Evolutionary conservation across 1,140 invertebrate genomes (phyloP).

Genomic region (Onthophagus taurus): DNA sequence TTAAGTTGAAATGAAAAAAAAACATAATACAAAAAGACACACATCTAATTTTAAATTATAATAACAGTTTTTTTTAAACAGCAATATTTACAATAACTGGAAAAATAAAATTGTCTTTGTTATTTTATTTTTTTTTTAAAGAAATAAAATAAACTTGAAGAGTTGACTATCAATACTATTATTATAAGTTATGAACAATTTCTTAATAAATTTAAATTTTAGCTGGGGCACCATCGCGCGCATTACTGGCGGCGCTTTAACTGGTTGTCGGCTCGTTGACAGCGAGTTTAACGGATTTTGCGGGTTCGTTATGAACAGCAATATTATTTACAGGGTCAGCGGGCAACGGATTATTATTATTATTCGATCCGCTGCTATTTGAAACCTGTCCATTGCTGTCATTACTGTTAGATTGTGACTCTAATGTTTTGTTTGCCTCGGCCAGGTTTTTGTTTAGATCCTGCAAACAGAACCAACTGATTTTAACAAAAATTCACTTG

Average conservation of each 20-base stretch:
- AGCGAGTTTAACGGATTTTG: slow-evolving; percentile 5
- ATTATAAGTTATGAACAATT: too few relatives aligned
- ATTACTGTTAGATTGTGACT: slow-evolving; percentile 20
- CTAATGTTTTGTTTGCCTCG: slow-evolving; percentile 33
- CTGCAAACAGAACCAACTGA: slow-evolving; percentile 36
- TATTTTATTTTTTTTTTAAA: too few relatives aligned
- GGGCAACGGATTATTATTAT: slow-evolving; percentile 21
- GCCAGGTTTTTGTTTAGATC: slow-evolving; percentile 35
- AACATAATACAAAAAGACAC: too few relatives aligned
- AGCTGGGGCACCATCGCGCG: slow-evolving; percentile 12
- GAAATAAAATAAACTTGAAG: too few relatives aligned
- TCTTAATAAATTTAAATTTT: slow-evolving; percentile 10
- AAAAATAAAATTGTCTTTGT: too few relatives aligned
- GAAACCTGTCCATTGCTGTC: slow-evolving; percentile 7
- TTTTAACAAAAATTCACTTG: slow-evolving; percentile 20
- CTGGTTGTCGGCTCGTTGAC: slow-evolving; percentile 12
- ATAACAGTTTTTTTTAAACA: too few relatives aligned
- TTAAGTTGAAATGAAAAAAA: too few relatives aligned
- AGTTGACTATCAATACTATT: too few relatives aligned
- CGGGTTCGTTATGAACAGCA: slow-evolving; percentile 11
- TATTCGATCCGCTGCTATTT: slow-evolving; percentile 21
- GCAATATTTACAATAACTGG: too few relatives aligned
- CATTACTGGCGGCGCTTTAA: slow-evolving; percentile 10
- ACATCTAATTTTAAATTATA: too few relatives aligned
- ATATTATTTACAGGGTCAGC: slow-evolving; percentile 18